A percentile compares a stretch with the other conserved stretches of the same genome.
Conservation (phyloP, 2,888 invertebrate genomes). For the Parnassius mnemosyne region DNA sequence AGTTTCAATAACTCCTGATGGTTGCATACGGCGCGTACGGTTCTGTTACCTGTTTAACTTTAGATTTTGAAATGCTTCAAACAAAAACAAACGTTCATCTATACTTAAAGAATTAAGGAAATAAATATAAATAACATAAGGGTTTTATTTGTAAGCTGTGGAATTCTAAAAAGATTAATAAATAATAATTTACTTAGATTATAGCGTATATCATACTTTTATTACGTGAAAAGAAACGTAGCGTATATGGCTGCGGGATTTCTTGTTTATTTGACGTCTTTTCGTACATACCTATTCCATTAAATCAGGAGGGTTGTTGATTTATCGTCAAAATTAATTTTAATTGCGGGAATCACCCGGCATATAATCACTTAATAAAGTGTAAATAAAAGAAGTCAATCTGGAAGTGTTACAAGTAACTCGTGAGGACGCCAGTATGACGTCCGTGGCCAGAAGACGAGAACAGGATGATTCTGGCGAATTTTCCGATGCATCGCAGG, state of each 20-base stretch:
- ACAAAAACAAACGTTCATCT: too few species aligned
- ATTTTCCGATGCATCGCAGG: conserved; percentile 75
- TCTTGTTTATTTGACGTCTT: conserved; percentile 75
- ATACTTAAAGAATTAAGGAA: too few species aligned
- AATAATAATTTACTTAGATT: too few species aligned
- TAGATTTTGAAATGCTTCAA: too few species aligned
- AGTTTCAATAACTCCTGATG: too few species aligned
- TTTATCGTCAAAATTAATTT: conserved; percentile 47
- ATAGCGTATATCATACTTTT: too few species aligned
- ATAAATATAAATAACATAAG: too few species aligned
- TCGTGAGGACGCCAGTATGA: conserved; percentile 71
- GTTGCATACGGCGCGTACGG: too few species aligned
- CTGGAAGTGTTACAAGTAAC: conserved; percentile 73
- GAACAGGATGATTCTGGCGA: conserved; percentile 73
- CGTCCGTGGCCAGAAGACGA: conserved; percentile 67
- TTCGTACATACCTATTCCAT: conserved; percentile 53
- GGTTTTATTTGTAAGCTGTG: too few species aligned
- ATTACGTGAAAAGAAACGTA: conserved; percentile 47
- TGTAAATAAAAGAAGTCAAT: conserved; percentile 54
- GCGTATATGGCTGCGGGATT: conserved; percentile 67
- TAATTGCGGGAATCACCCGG: conserved; percentile 44
- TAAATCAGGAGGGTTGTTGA: conserved; percentile 50
- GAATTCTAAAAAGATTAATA: too few species aligned
- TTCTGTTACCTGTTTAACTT: too few species aligned
- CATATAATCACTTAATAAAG: conserved; percentile 40